Evolutionary conservation across 2,888 invertebrate species (phyloP), one percentile per base, ranked within the genome.

Genomic region (Achlya flavicornis): DNA sequence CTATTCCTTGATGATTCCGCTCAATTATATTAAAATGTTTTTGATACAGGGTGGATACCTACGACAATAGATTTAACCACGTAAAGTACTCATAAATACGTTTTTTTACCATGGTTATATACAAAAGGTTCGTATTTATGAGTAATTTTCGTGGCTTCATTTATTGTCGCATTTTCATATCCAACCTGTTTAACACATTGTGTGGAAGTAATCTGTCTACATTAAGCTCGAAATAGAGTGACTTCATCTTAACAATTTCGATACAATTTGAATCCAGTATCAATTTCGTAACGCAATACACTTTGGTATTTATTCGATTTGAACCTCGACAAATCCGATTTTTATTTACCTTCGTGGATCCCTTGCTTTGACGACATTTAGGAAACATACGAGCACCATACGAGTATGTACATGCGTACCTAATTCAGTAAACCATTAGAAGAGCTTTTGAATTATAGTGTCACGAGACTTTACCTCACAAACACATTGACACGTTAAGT

Each of bases 281-380:
- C n/a, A 38, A 33, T 19, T 41, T 19, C 41, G 10, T 33, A 16
- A 14, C 26, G 58, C 58, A 58, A 58, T 33, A 14, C 58, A 32
- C n/a, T 32, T 32, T 5, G 58, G 14, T 59, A 59, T 59, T 59
- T 35, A 59, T 59, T 58, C 58, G 14, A 58, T 58, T 59, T 38
- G 35, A 38, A 59, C 16, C 35, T 38, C 35, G 38, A 59, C 58
- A 59, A 59, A 59, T 59, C n/a, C 16, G 19, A 35, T 59, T 59
- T 59, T 38, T 59, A 59, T 59, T 59, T 59, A 59, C 58, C 35
- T 19, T 19, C 8, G 8, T 19, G 16, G 16, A 38, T 19, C 59
- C 41, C 35, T n/a, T 16, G 16, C 16, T n/a, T 10, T 5, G 10
- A 38, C 38, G 59, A 11, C n/a, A 0, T n/a, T 59, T 59, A 16